These are phyloP conservation scores for Tribolium madens DNA, from an alignment of 1,140 invertebrate genomes.

Conservation along the genomic window DNA sequence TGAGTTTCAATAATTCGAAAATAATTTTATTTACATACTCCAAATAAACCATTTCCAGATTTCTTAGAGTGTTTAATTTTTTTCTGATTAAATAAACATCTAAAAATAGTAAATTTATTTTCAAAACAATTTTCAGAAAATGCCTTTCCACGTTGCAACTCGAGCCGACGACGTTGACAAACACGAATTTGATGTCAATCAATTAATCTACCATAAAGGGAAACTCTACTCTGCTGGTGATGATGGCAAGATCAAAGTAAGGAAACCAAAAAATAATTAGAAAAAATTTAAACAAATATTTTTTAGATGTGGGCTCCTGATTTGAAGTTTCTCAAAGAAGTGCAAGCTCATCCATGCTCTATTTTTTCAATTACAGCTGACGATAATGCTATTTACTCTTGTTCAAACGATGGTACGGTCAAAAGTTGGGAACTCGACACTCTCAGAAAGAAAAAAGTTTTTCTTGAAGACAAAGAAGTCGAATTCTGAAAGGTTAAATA, in stretches of 20 bases:
- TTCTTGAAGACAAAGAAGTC: slow-evolving; percentile 56
- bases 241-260: slow-evolving; percentile 68
- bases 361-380: slow-evolving; percentile 64
- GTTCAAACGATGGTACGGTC: slow-evolving; percentile 67
- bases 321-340: slow-evolving; percentile 64
- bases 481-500: slow-evolving; percentile 64
- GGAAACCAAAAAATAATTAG: neutral
- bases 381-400: slow-evolving; percentile 65
- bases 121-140: slow-evolving; percentile 43
- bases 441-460: slow-evolving; percentile 56
- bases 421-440: slow-evolving; percentile 65
- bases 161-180: slow-evolving; percentile 62
- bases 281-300: slow-evolving; percentile 19
- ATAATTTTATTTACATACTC: neutral
- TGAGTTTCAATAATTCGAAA: neutral
- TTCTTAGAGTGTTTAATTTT: neutral
- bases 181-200: slow-evolving; percentile 65
- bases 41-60: neutral
- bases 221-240: slow-evolving; percentile 66
- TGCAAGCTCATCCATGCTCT: slow-evolving; percentile 65
- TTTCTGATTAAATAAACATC: neutral
- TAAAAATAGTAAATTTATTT: neutral
- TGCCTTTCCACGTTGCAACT: slow-evolving; percentile 59
- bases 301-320: slow-evolving; percentile 66
- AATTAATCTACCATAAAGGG: slow-evolving; percentile 63